phyloP scores from a whole-genome alignment of 2,888 invertebrate species.

The Plagodis pulveraria region DNA sequence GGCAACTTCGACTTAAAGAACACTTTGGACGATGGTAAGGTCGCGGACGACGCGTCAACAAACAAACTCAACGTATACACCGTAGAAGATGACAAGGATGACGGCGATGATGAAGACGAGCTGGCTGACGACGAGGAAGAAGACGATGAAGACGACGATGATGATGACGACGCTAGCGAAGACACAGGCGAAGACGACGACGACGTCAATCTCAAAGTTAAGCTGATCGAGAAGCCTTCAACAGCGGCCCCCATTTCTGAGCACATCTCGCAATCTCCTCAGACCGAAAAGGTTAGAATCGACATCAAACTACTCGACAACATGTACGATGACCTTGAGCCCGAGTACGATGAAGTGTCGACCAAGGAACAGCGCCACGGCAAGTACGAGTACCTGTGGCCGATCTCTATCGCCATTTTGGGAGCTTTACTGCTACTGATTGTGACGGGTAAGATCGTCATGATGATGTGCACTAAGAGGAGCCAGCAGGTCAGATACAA shows the following conservation, averaged over 20 bases:
- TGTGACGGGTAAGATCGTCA: constrained; percentile 80
- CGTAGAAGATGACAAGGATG: constrained; percentile 56
- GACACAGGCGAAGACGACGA: constrained; percentile 49
- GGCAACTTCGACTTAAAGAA: constrained; percentile 75
- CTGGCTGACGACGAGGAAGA: constrained; percentile 62
- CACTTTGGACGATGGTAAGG: constrained; percentile 72
- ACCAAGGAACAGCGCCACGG: constrained; percentile 70
- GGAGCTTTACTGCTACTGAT: constrained; percentile 84
- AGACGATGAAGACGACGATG: constrained; percentile 54
- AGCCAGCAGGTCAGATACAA: constrained; percentile 75
- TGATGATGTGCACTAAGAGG: constrained; percentile 65
- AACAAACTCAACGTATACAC: constrained; percentile 41
- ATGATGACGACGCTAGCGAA: constrained; percentile 49
- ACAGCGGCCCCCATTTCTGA: constrained; percentile 34
- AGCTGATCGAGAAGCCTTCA: constrained; percentile 63
- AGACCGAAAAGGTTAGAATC: constrained; percentile 55
- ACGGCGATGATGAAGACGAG: constrained; percentile 66
- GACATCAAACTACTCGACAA: constrained; percentile 69
- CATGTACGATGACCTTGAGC: constrained; percentile 58
- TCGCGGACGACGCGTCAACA: constrained; percentile 52
- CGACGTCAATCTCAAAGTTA: constrained; percentile 71
- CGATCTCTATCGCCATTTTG: constrained; percentile 84
- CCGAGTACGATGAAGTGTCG: constrained; percentile 61
- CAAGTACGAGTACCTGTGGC: constrained; percentile 83
- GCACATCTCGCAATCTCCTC: constrained; percentile 25